Evolutionary conservation across 2,888 invertebrate species (phyloP).

Genomic region (Lithophane leautieri): DNA sequence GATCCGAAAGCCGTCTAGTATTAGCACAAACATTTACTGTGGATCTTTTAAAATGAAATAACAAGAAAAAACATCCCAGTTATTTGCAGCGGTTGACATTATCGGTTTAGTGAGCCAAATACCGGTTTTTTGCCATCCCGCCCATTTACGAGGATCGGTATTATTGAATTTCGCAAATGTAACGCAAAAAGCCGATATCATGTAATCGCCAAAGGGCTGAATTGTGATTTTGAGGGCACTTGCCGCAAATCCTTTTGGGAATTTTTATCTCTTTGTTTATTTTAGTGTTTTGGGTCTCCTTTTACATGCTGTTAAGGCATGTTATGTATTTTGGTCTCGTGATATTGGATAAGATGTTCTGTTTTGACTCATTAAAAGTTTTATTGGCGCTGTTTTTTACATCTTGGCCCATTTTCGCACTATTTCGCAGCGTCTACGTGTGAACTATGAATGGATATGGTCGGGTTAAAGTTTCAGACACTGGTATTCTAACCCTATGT

Average conservation of each 20-base stretch:
- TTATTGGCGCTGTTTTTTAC: background rate
- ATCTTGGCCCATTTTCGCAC: background rate
- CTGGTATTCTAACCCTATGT: background rate
- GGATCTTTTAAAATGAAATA: constrained; percentile 66
- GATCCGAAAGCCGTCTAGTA: constrained; percentile 31
- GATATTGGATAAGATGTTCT: constrained; percentile 54
- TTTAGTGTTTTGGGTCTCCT: constrained; percentile 68
- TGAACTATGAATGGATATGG: background rate
- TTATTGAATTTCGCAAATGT: constrained; percentile 74
- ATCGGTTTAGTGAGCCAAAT: constrained; percentile 67
- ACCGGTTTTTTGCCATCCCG: constrained; percentile 62
- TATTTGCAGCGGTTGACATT: constrained; percentile 67
- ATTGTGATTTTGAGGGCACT: constrained; percentile 75
- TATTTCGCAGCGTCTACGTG: background rate
- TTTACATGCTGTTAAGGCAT: constrained; percentile 58
- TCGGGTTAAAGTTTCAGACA: background rate
- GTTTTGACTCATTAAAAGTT: constrained; percentile 55
- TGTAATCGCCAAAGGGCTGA: constrained; percentile 75
- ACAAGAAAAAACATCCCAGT: constrained; percentile 66
- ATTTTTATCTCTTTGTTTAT: constrained; percentile 76
- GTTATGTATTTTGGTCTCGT: constrained; percentile 49
- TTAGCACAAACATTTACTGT: constrained; percentile 51
- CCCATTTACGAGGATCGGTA: constrained; percentile 70
- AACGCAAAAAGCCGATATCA: constrained; percentile 70
- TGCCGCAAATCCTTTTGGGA: constrained; percentile 72